Percentiles rank a stretch among this genome's conserved stretches.
Evolutionary conservation across 2,888 invertebrate species (phyloP).

Genomic region (Frankliniella fusca): DNA sequence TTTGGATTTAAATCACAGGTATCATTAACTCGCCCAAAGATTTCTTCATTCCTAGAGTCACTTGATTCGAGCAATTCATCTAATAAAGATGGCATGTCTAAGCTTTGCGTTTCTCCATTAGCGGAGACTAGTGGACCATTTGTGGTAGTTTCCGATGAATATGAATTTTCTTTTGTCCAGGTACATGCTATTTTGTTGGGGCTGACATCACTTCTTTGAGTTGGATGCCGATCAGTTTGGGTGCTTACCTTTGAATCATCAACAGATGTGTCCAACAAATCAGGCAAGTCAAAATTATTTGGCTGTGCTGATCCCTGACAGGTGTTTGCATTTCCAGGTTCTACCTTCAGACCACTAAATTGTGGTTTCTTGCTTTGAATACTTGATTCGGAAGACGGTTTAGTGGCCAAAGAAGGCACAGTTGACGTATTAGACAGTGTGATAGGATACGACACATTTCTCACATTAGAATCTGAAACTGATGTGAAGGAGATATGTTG

Average conservation of each 20-base stretch:
- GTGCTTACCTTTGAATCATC: neutral
- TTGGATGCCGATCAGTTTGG: neutral
- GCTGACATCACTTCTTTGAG: neutral
- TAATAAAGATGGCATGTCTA: neutral
- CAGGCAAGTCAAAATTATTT: constrained; percentile 2
- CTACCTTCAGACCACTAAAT: neutral
- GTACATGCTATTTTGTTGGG: neutral
- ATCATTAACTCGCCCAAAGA: neutral
- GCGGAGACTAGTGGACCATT: neutral
- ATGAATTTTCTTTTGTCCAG: neutral
- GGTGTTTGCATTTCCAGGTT: neutral
- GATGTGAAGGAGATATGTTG: neutral
- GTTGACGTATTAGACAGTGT: neutral
- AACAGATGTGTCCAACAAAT: neutral
- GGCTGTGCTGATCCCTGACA: neutral
- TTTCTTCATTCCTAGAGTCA: neutral
- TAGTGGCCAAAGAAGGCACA: neutral
- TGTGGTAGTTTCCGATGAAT: neutral
- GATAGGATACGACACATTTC: neutral
- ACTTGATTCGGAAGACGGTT: neutral
- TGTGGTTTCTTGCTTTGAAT: neutral
- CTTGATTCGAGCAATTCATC: neutral
- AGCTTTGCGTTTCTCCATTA: neutral
- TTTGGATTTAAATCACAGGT: neutral
- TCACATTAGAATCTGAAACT: neutral